Evolutionary conservation across 2,888 invertebrate species (phyloP).

Genomic region (Chromoteleia sp.): DNA sequence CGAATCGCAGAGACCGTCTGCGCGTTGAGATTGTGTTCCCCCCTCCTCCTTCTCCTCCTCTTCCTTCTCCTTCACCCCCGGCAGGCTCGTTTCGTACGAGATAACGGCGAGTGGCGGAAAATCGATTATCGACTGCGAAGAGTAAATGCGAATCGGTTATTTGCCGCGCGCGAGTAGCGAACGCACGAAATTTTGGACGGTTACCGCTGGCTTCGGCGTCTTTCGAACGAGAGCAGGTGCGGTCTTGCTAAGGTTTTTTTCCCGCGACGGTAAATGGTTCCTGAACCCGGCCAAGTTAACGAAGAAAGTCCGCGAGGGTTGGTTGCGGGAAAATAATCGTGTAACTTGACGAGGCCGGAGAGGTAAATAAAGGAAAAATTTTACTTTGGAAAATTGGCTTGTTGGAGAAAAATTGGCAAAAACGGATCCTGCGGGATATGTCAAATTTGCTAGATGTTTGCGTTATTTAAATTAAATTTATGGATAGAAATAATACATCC

Average conservation of each 20-base stretch:
- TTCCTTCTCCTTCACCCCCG: not conserved
- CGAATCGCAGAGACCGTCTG: too few species aligned
- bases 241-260: constrained; percentile 19
- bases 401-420: too few species aligned
- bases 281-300: constrained; percentile 17
- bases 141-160: constrained; percentile 63
- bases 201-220: not conserved
- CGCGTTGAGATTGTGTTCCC: constrained; percentile 56
- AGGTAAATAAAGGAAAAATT: not conserved
- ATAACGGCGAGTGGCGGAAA: constrained; percentile 56
- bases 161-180: constrained; percentile 30
- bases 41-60: too few species aligned
- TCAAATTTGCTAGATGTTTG: too few species aligned
- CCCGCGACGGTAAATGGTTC: not conserved
- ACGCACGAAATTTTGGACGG: constrained; percentile 42
- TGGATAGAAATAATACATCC: too few species aligned
- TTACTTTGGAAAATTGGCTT: not conserved
- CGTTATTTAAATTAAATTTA: too few species aligned
- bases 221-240: not conserved
- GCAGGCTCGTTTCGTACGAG: constrained; percentile 28
- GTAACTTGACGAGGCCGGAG: not conserved
- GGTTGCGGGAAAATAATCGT: constrained; percentile 4
- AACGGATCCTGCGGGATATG: too few species aligned
- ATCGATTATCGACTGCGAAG: constrained; percentile 67
- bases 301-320: constrained; percentile 6